phyloP scores from a whole-genome alignment of 1,140 invertebrate species.

The Ctenoplectra terminalis region DNA sequence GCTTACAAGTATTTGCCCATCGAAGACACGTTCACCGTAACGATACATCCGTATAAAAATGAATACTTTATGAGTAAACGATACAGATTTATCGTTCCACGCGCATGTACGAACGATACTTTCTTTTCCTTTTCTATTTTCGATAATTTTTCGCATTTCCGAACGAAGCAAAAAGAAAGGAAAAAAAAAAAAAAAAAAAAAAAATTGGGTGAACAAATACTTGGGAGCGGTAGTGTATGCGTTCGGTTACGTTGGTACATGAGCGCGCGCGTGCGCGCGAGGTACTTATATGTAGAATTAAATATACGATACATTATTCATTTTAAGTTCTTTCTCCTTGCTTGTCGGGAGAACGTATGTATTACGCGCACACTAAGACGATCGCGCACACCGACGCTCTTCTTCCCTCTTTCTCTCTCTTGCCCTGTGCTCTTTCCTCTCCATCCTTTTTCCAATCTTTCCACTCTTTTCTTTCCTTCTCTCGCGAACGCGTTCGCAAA shows the following conservation, averaged over 20 bases:
- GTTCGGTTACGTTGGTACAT: slow-evolving; percentile 38
- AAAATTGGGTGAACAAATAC: no score
- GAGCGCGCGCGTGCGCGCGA: slow-evolving; percentile 40
- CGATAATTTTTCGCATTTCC: no score
- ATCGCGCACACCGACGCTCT: slow-evolving; percentile 16
- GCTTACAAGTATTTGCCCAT: no score
- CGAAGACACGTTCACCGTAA: no score
- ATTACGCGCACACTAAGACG: slow-evolving; percentile 61
- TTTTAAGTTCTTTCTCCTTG: slow-evolving; percentile 82
- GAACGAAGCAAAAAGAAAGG: no score
- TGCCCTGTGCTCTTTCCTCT: neutral
- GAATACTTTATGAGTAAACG: no score
- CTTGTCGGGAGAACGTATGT: slow-evolving; percentile 75
- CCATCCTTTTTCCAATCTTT: neutral
- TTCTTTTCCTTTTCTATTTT: no score
- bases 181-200: no score
- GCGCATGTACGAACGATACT: no score
- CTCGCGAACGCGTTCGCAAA: slow-evolving; percentile 43
- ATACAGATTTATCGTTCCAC: no score
- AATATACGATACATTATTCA: slow-evolving; percentile 84
- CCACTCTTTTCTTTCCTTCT: slow-evolving; percentile 47
- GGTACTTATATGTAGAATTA: slow-evolving; percentile 80
- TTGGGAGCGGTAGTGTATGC: no score
- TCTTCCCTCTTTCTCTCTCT: neutral
- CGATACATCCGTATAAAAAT: no score